phyloP scores from a whole-genome alignment of 1,140 invertebrate genomes.

The Anoplolepis gracilipes region DNA sequence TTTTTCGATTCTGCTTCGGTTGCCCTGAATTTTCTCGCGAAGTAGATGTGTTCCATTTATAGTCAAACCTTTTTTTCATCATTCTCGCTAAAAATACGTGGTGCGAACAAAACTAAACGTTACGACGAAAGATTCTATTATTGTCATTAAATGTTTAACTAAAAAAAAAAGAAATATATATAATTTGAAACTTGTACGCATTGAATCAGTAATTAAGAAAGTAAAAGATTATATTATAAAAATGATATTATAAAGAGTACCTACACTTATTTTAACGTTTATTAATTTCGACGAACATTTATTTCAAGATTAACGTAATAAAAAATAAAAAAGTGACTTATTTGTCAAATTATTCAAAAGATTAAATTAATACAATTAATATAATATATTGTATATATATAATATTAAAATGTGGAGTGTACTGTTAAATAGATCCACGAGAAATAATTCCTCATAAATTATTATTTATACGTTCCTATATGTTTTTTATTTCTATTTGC shows the following conservation, averaged over 20 bases:
- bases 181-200: not conserved
- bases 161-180: no score
- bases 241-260: not conserved
- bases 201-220: constrained; percentile 11
- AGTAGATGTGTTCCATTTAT: constrained; percentile 1
- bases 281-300: not conserved
- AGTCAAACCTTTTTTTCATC: not conserved
- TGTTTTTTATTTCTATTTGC: not conserved
- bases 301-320: not conserved
- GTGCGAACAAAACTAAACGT: not conserved
- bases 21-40: constrained; percentile 13
- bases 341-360: not conserved
- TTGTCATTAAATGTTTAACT: not conserved
- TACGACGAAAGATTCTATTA: not conserved
- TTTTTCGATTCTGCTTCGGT: constrained; percentile 15
- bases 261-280: not conserved
- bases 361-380: not conserved
- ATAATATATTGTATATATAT: not conserved
- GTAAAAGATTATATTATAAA: not conserved
- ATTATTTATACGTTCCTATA: constrained; percentile 13
- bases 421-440: not conserved
- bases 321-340: not conserved
- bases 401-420: not conserved
- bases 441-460: not conserved
- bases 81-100: not conserved